Evolutionary conservation across 2,888 invertebrate genomes (phyloP).

Genomic region (Volucella inflata): DNA sequence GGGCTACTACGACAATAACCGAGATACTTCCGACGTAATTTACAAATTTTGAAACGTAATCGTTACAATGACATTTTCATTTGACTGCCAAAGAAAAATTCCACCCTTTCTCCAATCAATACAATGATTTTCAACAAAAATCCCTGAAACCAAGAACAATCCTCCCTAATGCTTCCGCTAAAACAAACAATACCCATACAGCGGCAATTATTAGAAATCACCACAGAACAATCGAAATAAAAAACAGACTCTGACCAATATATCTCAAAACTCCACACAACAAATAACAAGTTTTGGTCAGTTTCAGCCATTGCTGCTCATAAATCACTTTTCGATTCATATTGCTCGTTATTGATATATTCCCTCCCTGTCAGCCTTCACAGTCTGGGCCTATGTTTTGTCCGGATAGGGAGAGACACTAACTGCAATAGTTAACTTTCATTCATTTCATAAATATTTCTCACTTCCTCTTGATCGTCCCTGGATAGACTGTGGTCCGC

Average conservation of each 20-base stretch:
- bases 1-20: not conserved
- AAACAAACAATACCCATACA: not conserved
- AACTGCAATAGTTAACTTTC: conserved; percentile 42
- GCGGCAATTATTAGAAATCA: not conserved
- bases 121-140: too few species aligned
- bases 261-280: conserved; percentile 58
- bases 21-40: too few species aligned
- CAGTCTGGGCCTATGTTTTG: not conserved
- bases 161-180: not conserved
- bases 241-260: conserved; percentile 33
- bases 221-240: not conserved
- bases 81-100: too few species aligned
- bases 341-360: conserved; percentile 44
- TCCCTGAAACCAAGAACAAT: too few species aligned
- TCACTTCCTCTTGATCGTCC: not conserved
- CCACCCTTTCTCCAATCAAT: too few species aligned
- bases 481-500: not conserved
- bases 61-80: too few species aligned
- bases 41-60: too few species aligned
- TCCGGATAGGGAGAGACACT: not conserved
- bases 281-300: conserved; percentile 67
- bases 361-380: not conserved
- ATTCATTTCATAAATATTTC: conserved; percentile 20
- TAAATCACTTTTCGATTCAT: conserved; percentile 60
- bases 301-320: conserved; percentile 60